Evolutionary conservation across 2,888 invertebrate species (phyloP).

Genomic region (Callinectes sapidus): DNA sequence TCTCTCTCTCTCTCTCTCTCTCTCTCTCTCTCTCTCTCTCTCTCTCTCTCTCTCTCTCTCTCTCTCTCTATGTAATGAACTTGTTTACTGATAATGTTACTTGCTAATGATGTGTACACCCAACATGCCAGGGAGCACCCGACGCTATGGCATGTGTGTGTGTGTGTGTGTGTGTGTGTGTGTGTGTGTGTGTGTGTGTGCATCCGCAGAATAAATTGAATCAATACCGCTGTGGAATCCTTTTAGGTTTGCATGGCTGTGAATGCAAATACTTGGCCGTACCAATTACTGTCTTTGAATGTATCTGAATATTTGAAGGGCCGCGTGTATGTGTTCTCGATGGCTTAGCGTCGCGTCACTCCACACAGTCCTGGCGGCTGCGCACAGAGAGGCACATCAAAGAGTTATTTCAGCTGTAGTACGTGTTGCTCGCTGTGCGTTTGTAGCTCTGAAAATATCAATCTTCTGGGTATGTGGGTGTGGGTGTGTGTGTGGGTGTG

Average conservation of each 20-base stretch:
- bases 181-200: background rate
- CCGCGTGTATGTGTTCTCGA: background rate
- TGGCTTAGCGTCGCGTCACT: background rate
- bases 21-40: too few relatives aligned
- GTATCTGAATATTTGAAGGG: background rate
- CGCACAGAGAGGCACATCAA: too few relatives aligned
- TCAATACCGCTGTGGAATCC: background rate
- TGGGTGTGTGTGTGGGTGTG: too few relatives aligned
- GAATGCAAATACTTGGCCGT: background rate
- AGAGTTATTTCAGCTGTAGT: too few relatives aligned
- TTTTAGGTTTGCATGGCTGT: background rate
- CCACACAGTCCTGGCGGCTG: too few relatives aligned
- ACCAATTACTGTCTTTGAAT: background rate
- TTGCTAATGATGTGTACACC: background rate
- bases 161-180: background rate
- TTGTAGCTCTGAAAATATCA: too few relatives aligned
- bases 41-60: too few relatives aligned
- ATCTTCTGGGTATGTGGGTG: too few relatives aligned
- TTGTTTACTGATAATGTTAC: background rate
- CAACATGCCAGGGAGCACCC: background rate
- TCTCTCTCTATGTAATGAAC: background rate
- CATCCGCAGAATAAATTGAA: background rate
- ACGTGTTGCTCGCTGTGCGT: too few relatives aligned
- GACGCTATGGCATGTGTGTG: background rate
- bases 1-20: too few relatives aligned